Evolutionary conservation across 1,140 invertebrate genomes (phyloP).

Genomic region (Drosophila trapezifrons): DNA sequence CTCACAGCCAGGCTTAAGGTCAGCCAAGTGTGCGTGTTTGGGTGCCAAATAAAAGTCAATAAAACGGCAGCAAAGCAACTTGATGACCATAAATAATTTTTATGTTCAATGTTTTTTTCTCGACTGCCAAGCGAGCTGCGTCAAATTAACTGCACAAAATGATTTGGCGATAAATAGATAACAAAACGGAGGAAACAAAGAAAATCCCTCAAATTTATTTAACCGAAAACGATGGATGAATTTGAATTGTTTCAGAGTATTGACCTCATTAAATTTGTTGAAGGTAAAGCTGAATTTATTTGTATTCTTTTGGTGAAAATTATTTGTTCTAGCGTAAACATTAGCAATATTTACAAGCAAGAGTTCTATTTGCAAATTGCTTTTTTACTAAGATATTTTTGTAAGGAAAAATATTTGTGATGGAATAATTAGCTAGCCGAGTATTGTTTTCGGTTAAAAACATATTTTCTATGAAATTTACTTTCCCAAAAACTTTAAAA

Average conservation of each 20-base stretch:
- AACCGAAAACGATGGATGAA: slow-evolving; percentile 23
- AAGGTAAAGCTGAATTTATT: neutral
- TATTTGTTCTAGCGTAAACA: neutral
- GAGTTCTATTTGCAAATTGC: neutral
- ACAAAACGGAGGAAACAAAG: neutral
- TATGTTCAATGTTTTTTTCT: slow-evolving; percentile 25
- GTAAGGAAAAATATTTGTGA: too few relatives aligned
- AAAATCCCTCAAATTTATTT: slow-evolving; percentile 22
- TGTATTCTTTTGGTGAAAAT: neutral
- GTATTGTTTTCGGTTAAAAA: too few relatives aligned
- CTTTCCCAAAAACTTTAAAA: neutral
- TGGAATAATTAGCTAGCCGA: too few relatives aligned
- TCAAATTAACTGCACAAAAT: slow-evolving; percentile 51
- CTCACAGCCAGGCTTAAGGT: slow-evolving; percentile 21
- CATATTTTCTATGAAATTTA: neutral
- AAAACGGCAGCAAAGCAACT: slow-evolving; percentile 35
- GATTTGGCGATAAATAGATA: slow-evolving; percentile 39
- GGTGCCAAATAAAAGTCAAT: slow-evolving; percentile 58
- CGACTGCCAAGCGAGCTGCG: slow-evolving; percentile 22
- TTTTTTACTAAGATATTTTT: neutral
- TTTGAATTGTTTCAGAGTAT: neutral
- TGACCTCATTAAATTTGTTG: neutral
- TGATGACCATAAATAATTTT: slow-evolving; percentile 61
- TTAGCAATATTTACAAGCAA: neutral
- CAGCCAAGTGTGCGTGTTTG: slow-evolving; percentile 31